Percentiles rank a stretch among this genome's conserved stretches.
These are phyloP conservation scores for Eupithecia exiguata DNA, from an alignment of 2,888 invertebrate species.

Conservation along the genomic window DNA sequence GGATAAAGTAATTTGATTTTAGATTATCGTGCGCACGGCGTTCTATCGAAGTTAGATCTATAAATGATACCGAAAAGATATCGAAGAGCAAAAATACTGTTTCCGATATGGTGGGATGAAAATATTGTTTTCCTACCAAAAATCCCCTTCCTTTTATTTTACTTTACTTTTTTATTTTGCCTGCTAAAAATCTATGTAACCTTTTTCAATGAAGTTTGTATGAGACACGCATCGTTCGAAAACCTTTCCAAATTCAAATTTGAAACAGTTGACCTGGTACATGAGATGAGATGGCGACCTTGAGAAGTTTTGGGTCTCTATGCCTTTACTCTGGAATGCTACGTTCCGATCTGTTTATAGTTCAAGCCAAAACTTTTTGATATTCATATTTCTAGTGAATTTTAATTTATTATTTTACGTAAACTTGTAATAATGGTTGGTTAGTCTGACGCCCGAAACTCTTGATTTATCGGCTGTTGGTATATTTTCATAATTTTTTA, in stretches of 20 bases:
- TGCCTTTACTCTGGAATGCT: not conserved
- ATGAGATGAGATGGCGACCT: not conserved
- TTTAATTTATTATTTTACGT: not conserved
- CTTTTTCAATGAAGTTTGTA: not conserved
- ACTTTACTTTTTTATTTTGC: not conserved
- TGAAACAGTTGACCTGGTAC: not conserved
- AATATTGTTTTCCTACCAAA: too few species aligned
- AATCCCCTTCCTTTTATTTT: not conserved
- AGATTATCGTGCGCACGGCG: too few species aligned
- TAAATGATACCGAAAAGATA: too few species aligned
- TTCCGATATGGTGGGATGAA: too few species aligned
- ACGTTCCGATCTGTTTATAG: not conserved
- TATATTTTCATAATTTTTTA: too few species aligned
- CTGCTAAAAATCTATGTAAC: not conserved
- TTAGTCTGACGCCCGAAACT: too few species aligned
- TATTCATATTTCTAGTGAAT: not conserved
- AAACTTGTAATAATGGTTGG: too few species aligned
- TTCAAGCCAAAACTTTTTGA: not conserved
- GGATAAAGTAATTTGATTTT: too few species aligned
- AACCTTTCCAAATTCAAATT: not conserved
- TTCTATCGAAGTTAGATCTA: too few species aligned
- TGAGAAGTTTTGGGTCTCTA: constrained; percentile 4
- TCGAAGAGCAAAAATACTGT: too few species aligned
- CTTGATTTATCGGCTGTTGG: too few species aligned
- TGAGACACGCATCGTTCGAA: constrained; percentile 3